These are phyloP conservation scores for Crocidura indochinensis DNA, from an alignment of 2,797 vertebrate genomes.

Conservation along the genomic window DNA sequence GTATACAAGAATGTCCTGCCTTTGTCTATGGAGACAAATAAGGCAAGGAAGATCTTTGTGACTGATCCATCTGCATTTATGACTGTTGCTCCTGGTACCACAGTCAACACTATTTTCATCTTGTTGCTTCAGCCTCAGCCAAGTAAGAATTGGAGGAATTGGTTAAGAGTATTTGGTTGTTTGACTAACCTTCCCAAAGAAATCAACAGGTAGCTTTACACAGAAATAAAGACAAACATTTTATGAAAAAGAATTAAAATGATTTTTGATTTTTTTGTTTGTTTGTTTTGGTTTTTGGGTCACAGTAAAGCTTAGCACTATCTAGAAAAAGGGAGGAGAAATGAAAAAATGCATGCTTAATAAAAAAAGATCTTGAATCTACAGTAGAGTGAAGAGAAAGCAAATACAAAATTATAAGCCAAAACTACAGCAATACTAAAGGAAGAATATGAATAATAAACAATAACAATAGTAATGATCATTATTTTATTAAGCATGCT, in stretches of 20 bases:
- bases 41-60: not conserved
- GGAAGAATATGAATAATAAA: not conserved
- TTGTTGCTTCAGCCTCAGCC: not conserved
- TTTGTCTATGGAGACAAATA: not conserved
- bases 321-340: not conserved
- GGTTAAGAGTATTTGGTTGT: not conserved
- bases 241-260: no score
- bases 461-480: no score
- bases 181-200: not conserved
- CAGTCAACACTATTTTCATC: not conserved
- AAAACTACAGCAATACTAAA: not conserved
- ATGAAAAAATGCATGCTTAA: not conserved
- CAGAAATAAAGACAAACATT: no score
- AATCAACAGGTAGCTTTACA: not conserved
- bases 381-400: slow-evolving; percentile 14
- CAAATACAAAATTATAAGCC: not conserved
- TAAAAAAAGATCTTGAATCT: not conserved
- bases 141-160: not conserved
- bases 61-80: no score
- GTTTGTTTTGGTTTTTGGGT: no score
- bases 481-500: not conserved
- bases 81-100: no score
- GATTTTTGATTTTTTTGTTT: no score
- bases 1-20: not conserved
- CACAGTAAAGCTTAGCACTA: not conserved